Percentiles rank a stretch among this genome's conserved stretches.
phyloP scores from a whole-genome alignment of 1,140 invertebrate genomes.

The Drosophila neocordata region DNA sequence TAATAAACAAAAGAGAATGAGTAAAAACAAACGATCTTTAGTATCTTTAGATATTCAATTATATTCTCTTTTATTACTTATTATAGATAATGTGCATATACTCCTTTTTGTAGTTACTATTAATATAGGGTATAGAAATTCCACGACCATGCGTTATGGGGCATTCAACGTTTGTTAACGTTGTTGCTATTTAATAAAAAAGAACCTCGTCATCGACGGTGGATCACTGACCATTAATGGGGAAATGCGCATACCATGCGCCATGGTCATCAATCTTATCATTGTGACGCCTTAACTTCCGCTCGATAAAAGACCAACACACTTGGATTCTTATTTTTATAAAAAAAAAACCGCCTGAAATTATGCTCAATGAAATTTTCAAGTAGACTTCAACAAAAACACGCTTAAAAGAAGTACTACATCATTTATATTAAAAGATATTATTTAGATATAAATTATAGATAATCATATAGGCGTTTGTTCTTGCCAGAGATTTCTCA shows the following conservation, averaged over 20 bases:
- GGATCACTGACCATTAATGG: conserved; percentile 46
- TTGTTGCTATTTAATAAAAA: background rate
- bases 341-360: conserved; percentile 6
- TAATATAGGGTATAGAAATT: conserved; percentile 35
- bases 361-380: background rate
- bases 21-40: too few species aligned
- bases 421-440: background rate
- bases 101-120: background rate
- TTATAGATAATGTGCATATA: too few species aligned
- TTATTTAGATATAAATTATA: background rate
- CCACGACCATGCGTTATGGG: conserved; percentile 40
- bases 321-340: too few species aligned
- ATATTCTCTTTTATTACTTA: too few species aligned
- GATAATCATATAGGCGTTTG: too few species aligned
- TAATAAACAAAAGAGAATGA: too few species aligned
- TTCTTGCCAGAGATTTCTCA: too few species aligned
- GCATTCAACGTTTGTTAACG: too few species aligned
- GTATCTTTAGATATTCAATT: too few species aligned
- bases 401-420: conserved; percentile 5
- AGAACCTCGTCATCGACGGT: conserved; percentile 39
- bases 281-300: conserved; percentile 34
- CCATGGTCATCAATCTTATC: conserved; percentile 15
- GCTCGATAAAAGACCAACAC: background rate
- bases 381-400: background rate
- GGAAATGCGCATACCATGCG: conserved; percentile 1